Base-by-base conservation (phyloP, 2,113 vertebrate species). In the Toxotes chatareus region DNA sequence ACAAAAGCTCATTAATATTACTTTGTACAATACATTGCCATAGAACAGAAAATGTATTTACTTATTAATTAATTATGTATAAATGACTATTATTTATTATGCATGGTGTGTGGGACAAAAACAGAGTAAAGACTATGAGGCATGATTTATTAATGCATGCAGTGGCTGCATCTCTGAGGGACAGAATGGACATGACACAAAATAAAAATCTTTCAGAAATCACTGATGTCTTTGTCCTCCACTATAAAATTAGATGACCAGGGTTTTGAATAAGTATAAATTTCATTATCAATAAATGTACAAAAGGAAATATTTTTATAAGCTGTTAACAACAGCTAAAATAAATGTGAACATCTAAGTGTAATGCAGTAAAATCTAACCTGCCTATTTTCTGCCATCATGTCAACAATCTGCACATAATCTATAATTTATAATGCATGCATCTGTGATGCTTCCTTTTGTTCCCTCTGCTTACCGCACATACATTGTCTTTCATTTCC, bases 341-440 rank as follows among this genome's bases (percentile, higher is more conserved):
- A 21, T 13, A 70, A 57, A 56, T 47, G 21, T 64, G n/a, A 1
- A 47, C 21, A 34, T 65, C 1, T 0, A 59, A 19, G 9, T 62
- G 3, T 12, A 53, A 73, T n/a, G 65, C 17, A n/a, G 60, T 53
- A 14, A 53, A 61, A 51, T 44, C 5, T 14, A 11, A 6, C 16
- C 4, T 0, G 0, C 17, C 21, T 56, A 4, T 63, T 47, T 60
- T 66, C 44, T 67, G 70, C 34, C 38, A 23, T 55, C 67, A 76
- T 2, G 11, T 62, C 47, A 69, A 63, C 65, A 75, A 64, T 64
- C 73, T 78, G 70, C 59, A 66, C 56, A 68, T n/a, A 65, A 85
- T 88, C 57, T 61, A 82, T 84, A 31, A 86, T 88, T 84, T 65
- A 90, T 76, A 57, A 76, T 49, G 68, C 73, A 46, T 7, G 11